Conservation (phyloP, 2,888 invertebrate genomes). For the Rutpela maculata region DNA sequence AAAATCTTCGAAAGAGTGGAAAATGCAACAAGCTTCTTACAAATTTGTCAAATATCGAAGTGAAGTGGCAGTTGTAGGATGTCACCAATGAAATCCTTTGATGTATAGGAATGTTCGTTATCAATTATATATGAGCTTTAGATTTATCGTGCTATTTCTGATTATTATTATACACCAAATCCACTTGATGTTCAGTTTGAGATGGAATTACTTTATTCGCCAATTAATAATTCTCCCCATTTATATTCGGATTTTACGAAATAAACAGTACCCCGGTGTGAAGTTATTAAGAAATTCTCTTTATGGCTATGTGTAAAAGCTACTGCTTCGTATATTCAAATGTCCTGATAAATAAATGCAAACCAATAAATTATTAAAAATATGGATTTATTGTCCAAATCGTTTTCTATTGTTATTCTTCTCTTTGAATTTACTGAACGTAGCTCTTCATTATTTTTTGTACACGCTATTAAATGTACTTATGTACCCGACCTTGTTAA, state of each 20-base stretch:
- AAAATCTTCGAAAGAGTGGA: constrained; percentile 32
- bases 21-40: constrained; percentile 40
- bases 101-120: constrained; percentile 16
- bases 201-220: constrained; percentile 66
- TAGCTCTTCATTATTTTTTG: no score
- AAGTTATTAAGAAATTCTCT: constrained; percentile 68
- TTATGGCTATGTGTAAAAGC: constrained; percentile 49
- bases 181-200: constrained; percentile 59
- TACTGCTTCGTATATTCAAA: constrained; percentile 37
- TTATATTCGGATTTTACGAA: constrained; percentile 68
- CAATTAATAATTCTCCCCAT: constrained; percentile 68
- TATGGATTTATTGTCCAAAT: constrained; percentile 28
- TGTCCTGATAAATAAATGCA: constrained; percentile 37
- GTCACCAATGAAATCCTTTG: constrained; percentile 37
- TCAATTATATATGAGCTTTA: constrained; percentile 7
- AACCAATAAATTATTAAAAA: constrained; percentile 38
- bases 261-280: constrained; percentile 67
- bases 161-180: constrained; percentile 54
- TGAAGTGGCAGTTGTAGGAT: neutral
- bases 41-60: constrained; percentile 31
- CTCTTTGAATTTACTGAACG: neutral
- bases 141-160: constrained; percentile 4
- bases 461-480: no score
- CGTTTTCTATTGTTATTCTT: constrained; percentile 15
- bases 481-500: no score